Conservation (phyloP, 1,140 invertebrate genomes). For the Formica exsecta region DNA sequence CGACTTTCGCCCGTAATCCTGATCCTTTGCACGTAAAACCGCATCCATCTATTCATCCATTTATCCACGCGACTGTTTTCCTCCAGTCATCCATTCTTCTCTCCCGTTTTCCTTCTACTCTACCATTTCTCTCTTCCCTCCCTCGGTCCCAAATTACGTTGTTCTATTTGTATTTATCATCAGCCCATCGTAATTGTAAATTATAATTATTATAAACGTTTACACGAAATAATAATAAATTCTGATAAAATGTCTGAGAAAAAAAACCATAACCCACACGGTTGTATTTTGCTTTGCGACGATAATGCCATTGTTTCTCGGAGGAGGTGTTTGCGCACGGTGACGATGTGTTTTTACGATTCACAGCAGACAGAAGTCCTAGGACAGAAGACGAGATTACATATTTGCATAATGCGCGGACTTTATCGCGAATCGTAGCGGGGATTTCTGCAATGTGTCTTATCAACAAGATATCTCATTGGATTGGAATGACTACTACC, state of each 20-base stretch:
- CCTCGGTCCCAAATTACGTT: conserved; percentile 71
- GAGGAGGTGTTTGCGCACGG: not conserved
- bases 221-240: conserved; percentile 87
- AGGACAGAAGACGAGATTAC: conserved; percentile 25
- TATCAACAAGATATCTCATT: conserved; percentile 17
- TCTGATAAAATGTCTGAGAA: conserved; percentile 86
- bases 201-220: conserved; percentile 87
- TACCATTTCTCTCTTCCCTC: conserved; percentile 11
- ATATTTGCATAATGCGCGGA: conserved; percentile 1
- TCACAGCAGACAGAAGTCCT: not conserved
- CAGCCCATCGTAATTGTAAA: conserved; percentile 87
- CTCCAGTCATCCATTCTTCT: conserved; percentile 3
- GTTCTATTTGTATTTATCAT: conserved; percentile 87
- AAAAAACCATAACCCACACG: conserved; percentile 74
- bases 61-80: not conserved
- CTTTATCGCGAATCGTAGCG: not conserved
- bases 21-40: not conserved
- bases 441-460: conserved; percentile 12
- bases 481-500: conserved; percentile 8
- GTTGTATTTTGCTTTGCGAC: conserved; percentile 68
- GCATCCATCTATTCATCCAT: not conserved
- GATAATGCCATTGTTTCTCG: conserved; percentile 28
- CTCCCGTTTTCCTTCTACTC: not conserved
- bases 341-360: not conserved
- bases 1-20: not conserved